Conservation (phyloP, 2,113 vertebrate species). For the Bos javanicus region DNA sequence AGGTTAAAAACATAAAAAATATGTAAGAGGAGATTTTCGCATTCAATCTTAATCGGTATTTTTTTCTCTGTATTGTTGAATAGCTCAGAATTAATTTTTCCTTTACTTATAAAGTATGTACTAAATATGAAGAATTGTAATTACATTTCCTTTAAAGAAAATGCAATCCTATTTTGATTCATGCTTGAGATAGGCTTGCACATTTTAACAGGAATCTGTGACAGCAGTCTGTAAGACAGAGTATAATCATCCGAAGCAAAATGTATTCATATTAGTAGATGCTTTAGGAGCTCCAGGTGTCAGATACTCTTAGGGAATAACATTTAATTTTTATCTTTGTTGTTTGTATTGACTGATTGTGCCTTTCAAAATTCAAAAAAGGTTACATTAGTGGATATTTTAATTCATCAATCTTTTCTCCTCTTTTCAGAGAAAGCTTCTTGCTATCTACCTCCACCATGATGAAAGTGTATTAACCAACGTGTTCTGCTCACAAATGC, state of each 20-base stretch:
- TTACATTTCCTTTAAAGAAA: slow-evolving; percentile 38
- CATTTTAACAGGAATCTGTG: background rate
- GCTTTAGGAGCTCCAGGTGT: background rate
- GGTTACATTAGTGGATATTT: slow-evolving; percentile 39
- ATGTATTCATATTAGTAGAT: background rate
- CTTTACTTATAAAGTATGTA: background rate
- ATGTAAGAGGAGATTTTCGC: background rate
- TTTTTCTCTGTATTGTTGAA: slow-evolving; percentile 23
- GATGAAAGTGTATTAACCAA: slow-evolving; percentile 99
- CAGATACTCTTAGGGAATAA: background rate
- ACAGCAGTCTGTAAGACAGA: background rate
- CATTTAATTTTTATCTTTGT: slow-evolving; percentile 43
- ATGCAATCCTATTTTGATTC: background rate
- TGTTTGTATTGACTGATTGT: background rate
- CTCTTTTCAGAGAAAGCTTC: slow-evolving; percentile 94
- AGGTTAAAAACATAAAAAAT: slow-evolving; percentile 31
- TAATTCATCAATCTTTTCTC: slow-evolving; percentile 52
- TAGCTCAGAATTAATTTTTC: slow-evolving; percentile 43
- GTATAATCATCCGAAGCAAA: background rate
- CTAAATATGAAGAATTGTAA: slow-evolving; percentile 35
- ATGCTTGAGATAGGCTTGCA: background rate
- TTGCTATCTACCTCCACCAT: slow-evolving; percentile 99
- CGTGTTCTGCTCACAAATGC: slow-evolving; percentile 99
- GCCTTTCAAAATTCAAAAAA: slow-evolving; percentile 8
- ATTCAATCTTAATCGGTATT: slow-evolving; percentile 5